A percentile compares a stretch with the other conserved stretches of the same genome.
Conservation (phyloP, 2,113 vertebrate species). For the Ondatra zibethicus region DNA sequence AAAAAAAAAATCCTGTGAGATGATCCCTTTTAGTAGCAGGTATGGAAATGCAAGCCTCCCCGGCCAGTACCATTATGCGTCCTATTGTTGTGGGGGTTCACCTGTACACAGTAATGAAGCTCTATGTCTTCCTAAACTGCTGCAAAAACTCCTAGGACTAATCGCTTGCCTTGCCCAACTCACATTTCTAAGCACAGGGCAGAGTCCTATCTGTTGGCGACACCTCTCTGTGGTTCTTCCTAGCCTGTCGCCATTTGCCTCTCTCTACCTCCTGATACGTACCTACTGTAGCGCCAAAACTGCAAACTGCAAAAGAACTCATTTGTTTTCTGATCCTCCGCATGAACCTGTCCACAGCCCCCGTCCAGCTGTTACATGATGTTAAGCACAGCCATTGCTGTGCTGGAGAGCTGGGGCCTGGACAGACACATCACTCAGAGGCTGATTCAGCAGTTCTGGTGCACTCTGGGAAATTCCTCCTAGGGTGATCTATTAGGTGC, state of each 20-base stretch:
- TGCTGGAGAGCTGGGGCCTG: background rate
- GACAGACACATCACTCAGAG: background rate
- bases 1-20: background rate
- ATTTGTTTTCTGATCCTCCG: conserved; percentile 4
- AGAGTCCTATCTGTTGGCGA: background rate
- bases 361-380: background rate
- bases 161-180: background rate
- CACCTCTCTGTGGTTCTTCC: background rate
- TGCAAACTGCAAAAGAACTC: background rate
- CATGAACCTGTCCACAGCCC: background rate
- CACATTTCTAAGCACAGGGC: background rate
- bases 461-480: background rate
- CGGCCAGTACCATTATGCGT: background rate
- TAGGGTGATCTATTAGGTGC: background rate
- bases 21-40: background rate
- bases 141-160: background rate
- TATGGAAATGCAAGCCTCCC: background rate
- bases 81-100: background rate
- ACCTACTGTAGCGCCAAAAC: background rate
- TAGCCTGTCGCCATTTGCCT: background rate
- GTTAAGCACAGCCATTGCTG: background rate
- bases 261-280: background rate
- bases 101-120: too few species aligned
- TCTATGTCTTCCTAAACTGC: background rate
- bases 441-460: background rate